Base-by-base conservation (phyloP, 30 jellyfish, hydroid and myxozoan species). In the Aurelia sp. region DNA sequence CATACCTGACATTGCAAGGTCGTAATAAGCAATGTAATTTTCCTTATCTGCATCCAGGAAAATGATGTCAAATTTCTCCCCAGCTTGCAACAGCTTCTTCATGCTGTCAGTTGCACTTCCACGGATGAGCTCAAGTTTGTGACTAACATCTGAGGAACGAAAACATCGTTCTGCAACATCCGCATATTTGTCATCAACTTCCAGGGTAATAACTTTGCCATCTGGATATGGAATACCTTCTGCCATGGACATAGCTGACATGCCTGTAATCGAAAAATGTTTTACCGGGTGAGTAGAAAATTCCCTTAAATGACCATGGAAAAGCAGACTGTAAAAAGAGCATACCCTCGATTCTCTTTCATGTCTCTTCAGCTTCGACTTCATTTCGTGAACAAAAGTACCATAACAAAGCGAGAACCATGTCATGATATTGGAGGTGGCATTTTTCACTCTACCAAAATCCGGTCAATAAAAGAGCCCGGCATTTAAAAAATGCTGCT, bases 221-320 rank as follows among this genome's bases (percentile, higher is more conserved):
- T 83, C 92, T 8, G 72, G 63, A 13, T 40, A 65, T 11, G 79
- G 92, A n/a, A 83, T 70, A 21, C 92, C 92, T 61, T 83, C 92
- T 15, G 92, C 92, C 92, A 83, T 83, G 8, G 92, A 63, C 53
- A 83, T 58, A 16, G 92, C 92, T 18, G 92, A 83, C 92, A 83
- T 83, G 3, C 92, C 92, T 78, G 37, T 31, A 21, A 27, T 16
- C 51, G 53, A 18, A 48, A 73, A 44, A 44, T 7, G 0, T 44
- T 12, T 7, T 44, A 44, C 55, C 10, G 15, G 55, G 50, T 37
- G 50, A 37, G 50, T 37, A 37, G 3, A 37, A 37, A 37, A 37
- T 1, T 3, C 33, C 33, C 33, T 27, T 27, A 2, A 27, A 27
- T 27, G 33, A 27, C 33, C 33, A 27, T 27, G 33, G 33, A 27